Base-by-base conservation (phyloP, 2,888 invertebrate species). In the Tachystola acroxantha region DNA sequence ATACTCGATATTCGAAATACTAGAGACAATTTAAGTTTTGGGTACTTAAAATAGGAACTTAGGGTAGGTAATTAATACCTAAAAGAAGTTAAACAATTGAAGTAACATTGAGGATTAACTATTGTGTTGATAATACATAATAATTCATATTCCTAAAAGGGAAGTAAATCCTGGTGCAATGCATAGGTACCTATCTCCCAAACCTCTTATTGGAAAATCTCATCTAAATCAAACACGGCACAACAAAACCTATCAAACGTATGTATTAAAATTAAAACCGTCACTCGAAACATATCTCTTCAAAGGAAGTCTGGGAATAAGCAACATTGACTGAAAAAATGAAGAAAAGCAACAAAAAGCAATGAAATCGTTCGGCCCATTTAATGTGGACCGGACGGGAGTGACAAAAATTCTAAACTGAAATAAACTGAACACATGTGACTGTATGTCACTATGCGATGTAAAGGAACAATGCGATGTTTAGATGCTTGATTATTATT, bases 381-480 rank as follows among this genome's bases (percentile, higher is more conserved):
- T 86, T 85, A 84, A 75, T 65, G 65, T 70, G 72, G 65, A 82
- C 86, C 85, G 86, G 86, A 86, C 86, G 85, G 72, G 75, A 73
- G 75, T 77, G 77, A 85, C 86, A 84, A 86, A 84, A 85, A 78
- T 84, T 76, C 64, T 59, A 65, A 63, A 73, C 84, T 84, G 82
- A 86, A 85, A 85, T 85, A 84, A 80, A 77, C 80, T 62, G 65
- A 70, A 70, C 86, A 86, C 78, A 84, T 85, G 84, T 75, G 77
- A 54, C 61, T 67, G 64, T 54, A 64, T 67, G 75, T 85, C 81
- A 79, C 53, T 4, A n/a, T 2, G 24, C 11, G 28, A 6, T 34
- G 32, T 12, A 11, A 28, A 36, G 14, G 13, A 36, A 40, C 40
- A 40, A 40, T 39, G n/a, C 13, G 29, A 25, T 30, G 16, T 28